Conservation (phyloP, 2,797 vertebrate genomes). For the Eupleurogrammus muticus region DNA sequence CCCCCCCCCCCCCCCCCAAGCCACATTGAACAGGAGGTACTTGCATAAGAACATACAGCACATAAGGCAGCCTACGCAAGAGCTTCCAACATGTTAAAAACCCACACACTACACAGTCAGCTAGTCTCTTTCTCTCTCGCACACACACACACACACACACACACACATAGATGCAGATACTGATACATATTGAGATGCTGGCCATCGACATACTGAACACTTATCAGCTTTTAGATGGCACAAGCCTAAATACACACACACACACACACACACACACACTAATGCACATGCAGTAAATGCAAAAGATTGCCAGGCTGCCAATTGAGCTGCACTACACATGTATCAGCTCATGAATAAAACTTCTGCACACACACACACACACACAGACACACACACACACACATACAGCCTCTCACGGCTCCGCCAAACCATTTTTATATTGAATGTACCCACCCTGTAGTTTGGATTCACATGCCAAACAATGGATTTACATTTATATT, state of each 20-base stretch:
- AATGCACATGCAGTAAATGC: background rate
- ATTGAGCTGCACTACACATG: background rate
- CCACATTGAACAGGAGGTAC: conserved; percentile 33
- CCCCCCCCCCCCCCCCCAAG: background rate
- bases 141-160: conserved; percentile 9
- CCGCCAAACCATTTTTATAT: conserved; percentile 19
- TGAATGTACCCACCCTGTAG: conserved; percentile 4
- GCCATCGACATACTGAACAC: background rate
- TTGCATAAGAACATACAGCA: conserved; percentile 59
- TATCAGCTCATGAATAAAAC: conserved; percentile 7
- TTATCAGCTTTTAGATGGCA: conserved; percentile 36
- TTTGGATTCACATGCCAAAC: conserved; percentile 25
- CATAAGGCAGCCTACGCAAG: conserved; percentile 59
- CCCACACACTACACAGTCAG: conserved; percentile 50
- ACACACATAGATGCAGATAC: background rate
- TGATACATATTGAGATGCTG: conserved; percentile 9
- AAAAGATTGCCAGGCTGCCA: conserved; percentile 6
- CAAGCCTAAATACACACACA: too few relatives aligned
- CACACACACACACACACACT: background rate
- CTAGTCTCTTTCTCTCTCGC: conserved; percentile 25
- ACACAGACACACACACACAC: background rate
- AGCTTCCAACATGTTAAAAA: conserved; percentile 60
- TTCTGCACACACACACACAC: background rate
- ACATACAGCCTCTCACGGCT: conserved; percentile 6
- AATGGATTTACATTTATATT: conserved; percentile 70